A percentile compares a stretch with the other conserved stretches of the same genome.
These are phyloP conservation scores for Eumacrocentrus americanus DNA, from an alignment of 2,888 invertebrate genomes.

Conservation along the genomic window DNA sequence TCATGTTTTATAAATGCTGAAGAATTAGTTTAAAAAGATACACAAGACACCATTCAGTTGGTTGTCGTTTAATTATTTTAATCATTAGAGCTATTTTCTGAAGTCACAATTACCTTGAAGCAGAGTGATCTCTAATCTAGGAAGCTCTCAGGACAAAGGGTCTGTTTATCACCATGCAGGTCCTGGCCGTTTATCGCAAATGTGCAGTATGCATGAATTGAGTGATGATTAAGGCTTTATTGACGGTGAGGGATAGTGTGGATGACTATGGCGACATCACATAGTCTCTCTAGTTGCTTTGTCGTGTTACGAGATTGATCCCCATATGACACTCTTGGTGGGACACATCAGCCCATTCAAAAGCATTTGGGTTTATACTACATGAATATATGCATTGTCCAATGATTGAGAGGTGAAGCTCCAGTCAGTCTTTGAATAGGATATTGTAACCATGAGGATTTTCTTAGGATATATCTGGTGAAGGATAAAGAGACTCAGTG, in stretches of 20 bases:
- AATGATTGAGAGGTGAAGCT: constrained; percentile 11
- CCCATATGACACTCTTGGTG: background rate
- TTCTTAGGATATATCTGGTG: constrained; percentile 11
- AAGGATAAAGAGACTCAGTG: too few relatives aligned
- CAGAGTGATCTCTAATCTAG: constrained; percentile 1
- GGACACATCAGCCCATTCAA: background rate
- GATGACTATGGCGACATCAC: background rate
- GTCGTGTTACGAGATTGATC: constrained; percentile 35
- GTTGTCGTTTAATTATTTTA: too few relatives aligned
- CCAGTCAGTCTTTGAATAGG: constrained; percentile 30
- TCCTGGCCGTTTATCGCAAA: constrained; percentile 17
- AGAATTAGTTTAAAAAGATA: too few relatives aligned
- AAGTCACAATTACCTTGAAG: background rate
- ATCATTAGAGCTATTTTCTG: too few relatives aligned
- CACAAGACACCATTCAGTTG: too few relatives aligned
- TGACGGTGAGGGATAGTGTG: background rate
- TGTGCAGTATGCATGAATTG: constrained; percentile 21
- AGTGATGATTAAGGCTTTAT: constrained; percentile 20
- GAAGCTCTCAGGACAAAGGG: background rate
- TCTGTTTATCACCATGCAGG: background rate
- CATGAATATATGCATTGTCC: constrained; percentile 51
- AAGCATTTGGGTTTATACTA: background rate
- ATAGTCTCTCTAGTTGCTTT: constrained; percentile 31
- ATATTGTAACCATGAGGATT: constrained; percentile 38
- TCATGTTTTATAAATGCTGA: too few relatives aligned